Conservation (phyloP, 2,797 vertebrate genomes). For the Cossypha caffra region DNA sequence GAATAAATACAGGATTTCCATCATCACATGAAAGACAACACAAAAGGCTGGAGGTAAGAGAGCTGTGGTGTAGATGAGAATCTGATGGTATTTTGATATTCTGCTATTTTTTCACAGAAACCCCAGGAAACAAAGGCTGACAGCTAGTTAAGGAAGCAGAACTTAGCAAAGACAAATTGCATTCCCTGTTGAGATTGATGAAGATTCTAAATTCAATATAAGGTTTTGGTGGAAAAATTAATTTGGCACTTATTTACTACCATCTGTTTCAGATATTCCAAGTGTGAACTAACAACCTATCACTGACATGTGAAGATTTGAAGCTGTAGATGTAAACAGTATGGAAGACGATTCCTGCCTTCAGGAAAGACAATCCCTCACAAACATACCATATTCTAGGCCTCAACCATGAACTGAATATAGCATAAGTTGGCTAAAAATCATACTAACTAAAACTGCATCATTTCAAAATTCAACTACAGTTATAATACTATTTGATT, state of each 20-base stretch:
- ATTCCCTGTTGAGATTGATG: background rate
- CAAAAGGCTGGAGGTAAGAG: background rate
- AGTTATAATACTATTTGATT: background rate
- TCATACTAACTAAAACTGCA: background rate
- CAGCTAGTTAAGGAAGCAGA: conserved; percentile 3
- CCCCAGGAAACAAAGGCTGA: background rate
- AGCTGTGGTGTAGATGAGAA: background rate
- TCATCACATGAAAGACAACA: background rate
- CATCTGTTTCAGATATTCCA: conserved; percentile 24
- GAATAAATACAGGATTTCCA: background rate
- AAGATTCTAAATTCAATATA: background rate
- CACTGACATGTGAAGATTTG: background rate
- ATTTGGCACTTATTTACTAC: conserved; percentile 10
- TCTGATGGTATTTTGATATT: background rate
- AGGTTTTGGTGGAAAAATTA: conserved; percentile 27
- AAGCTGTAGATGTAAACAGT: background rate
- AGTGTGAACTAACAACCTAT: background rate
- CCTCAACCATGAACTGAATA: background rate
- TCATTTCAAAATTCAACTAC: background rate
- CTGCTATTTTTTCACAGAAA: background rate
- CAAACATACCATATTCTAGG: background rate
- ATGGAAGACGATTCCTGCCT: background rate
- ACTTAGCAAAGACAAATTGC: background rate
- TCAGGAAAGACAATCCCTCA: background rate
- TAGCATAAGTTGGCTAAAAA: background rate